These are phyloP conservation scores for Drosophila paramelanica DNA, from an alignment of 2,888 invertebrate genomes.

Conservation along the genomic window DNA sequence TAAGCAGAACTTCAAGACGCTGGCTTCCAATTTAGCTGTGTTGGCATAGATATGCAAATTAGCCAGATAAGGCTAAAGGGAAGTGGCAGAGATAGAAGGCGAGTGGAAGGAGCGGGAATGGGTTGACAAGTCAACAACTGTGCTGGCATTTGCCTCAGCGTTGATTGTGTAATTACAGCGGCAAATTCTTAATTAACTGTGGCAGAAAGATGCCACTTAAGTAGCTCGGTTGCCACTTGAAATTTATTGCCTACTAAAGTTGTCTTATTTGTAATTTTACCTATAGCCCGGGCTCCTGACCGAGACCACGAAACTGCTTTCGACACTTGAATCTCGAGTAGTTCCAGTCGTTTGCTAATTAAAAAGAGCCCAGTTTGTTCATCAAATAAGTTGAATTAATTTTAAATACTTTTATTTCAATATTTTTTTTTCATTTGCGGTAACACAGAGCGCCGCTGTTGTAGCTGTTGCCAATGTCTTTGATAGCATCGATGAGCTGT, in stretches of 20 bases:
- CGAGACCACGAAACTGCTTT: conserved; percentile 21
- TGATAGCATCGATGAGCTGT: conserved; percentile 92
- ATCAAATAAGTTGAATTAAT: conserved; percentile 7
- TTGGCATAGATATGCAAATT: conserved; percentile 67
- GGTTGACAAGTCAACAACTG: conserved; percentile 56
- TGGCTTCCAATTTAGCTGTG: conserved; percentile 19
- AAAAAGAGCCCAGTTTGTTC: conserved; percentile 13
- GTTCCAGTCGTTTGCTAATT: conserved; percentile 11
- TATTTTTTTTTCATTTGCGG: background rate
- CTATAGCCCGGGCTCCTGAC: conserved; percentile 49
- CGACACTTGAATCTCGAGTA: conserved; percentile 18
- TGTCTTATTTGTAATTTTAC: conserved; percentile 34
- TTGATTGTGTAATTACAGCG: conserved; percentile 73
- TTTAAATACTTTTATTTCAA: background rate
- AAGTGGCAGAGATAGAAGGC: background rate
- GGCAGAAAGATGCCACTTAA: conserved; percentile 52
- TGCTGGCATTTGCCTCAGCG: conserved; percentile 54
- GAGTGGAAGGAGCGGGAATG: conserved; percentile 18
- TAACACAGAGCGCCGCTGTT: conserved; percentile 92
- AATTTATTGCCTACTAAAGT: conserved; percentile 50
- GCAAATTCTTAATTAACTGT: conserved; percentile 76
- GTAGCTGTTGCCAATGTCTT: conserved; percentile 94
- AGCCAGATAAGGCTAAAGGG: conserved; percentile 13
- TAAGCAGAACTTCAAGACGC: conserved; percentile 82
- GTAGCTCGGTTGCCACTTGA: conserved; percentile 58